Base-by-base conservation (phyloP, 2,113 vertebrate genomes). In the Thymallus thymallus region DNA sequence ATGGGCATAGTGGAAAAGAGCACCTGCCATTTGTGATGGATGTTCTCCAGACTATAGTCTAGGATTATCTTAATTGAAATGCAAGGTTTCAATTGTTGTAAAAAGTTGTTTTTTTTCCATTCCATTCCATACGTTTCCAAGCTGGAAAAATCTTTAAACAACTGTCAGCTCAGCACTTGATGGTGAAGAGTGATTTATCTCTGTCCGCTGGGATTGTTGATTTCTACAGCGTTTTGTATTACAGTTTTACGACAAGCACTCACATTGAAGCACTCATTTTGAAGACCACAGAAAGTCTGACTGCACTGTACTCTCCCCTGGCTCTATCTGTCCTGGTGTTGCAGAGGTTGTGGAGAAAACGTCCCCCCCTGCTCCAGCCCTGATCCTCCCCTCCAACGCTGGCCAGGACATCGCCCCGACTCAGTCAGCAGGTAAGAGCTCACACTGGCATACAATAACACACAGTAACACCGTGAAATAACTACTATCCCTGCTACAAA, bases 401-500 rank as follows among this genome's bases (percentile, higher is more conserved):
- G 97, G 95, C 84, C 97, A 99, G 92, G 95, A 94, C 83, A 96
- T 98, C 48, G 94, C 95, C 51, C 96, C 96, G 71, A 97, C 95
- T 73, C 95, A 97, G 91, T 93, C 94, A 77, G 94, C 95, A 87
- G 97, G 97, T 98, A 86, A 81, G 73, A 14, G 48, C 12, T 13
- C 20, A 18, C 29, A 18, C 6, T 41, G 65, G 1, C 30, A 45
- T 30, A 7, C 9, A 63, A 14, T 63, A 6, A 7, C n/a, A 51
- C 48, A 5, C 48, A 16, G 48, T 18, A 16, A 51, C 48, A 5
- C 13, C 2, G 3, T 72, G 70, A 61, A 41, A 2, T 41, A 55
- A 22, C 30, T 76, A 12, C 35, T 41, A 24, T 41, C 75, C 70
- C 66, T 71, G 69, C 45, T 76, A 22, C 32, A 32, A 18, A 22